Conservation (phyloP, 2,113 vertebrate species). For the Mastomys natalensis region DNA sequence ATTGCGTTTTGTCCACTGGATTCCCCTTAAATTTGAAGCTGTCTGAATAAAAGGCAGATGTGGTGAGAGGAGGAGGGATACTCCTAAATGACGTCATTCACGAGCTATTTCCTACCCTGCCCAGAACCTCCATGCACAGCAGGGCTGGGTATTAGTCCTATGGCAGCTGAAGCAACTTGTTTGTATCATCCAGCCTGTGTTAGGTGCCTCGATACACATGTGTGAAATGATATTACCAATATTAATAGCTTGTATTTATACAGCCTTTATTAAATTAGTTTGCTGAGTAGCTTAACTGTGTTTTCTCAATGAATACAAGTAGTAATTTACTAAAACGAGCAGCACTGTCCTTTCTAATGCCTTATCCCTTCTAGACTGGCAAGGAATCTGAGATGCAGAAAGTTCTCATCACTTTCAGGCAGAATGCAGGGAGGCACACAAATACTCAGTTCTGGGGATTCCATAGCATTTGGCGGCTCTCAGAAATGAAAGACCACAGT, state of each 20-base stretch:
- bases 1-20: not conserved
- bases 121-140: not conserved
- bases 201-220: not conserved
- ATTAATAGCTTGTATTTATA: slow-evolving; percentile 26
- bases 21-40: not conserved
- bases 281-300: slow-evolving; percentile 13
- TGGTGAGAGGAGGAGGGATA: not conserved
- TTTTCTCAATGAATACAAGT: slow-evolving; percentile 42
- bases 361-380: not conserved
- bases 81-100: not conserved
- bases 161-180: no score
- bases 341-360: not conserved
- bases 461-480: not conserved
- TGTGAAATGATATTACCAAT: slow-evolving; percentile 20
- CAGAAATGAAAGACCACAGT: not conserved
- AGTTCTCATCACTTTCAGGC: not conserved
- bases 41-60: not conserved
- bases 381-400: not conserved
- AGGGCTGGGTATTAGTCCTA: not conserved
- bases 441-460: not conserved
- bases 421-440: not conserved
- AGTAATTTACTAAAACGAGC: not conserved
- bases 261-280: slow-evolving; percentile 55
- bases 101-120: not conserved
- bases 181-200: not conserved